Percentiles rank a stretch among this genome's conserved stretches.
These are phyloP conservation scores for Amblyopsis rosae DNA, from an alignment of 2,113 vertebrate species.

Conservation along the genomic window DNA sequence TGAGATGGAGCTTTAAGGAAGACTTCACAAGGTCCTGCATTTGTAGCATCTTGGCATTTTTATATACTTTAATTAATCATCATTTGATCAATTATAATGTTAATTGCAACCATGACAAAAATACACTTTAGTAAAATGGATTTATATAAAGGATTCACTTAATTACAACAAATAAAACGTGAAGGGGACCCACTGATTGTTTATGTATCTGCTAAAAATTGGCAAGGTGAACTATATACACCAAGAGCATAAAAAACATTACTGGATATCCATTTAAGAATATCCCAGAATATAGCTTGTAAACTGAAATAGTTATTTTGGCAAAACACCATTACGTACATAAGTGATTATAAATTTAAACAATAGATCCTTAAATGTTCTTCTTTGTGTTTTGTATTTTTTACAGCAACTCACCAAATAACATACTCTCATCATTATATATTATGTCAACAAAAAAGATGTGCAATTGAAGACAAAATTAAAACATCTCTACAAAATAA, in stretches of 20 bases:
- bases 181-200: slow-evolving; percentile 45
- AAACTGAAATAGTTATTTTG: slow-evolving; percentile 15
- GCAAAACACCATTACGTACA: slow-evolving; percentile 18
- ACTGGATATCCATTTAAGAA: slow-evolving; percentile 10
- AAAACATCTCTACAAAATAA: slow-evolving; percentile 71
- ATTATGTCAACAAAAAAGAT: slow-evolving; percentile 61
- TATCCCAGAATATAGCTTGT: slow-evolving; percentile 32
- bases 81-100: slow-evolving; percentile 75
- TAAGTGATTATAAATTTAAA: slow-evolving; percentile 23
- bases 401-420: slow-evolving; percentile 40
- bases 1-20: no score
- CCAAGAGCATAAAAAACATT: slow-evolving; percentile 3
- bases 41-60: slow-evolving; percentile 23
- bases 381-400: background rate
- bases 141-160: slow-evolving; percentile 66
- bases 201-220: slow-evolving; percentile 13
- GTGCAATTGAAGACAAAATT: slow-evolving; percentile 61
- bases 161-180: slow-evolving; percentile 51
- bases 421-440: slow-evolving; percentile 48
- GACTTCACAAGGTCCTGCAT: background rate
- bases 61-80: slow-evolving; percentile 72
- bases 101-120: slow-evolving; percentile 74
- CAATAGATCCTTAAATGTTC: slow-evolving; percentile 2
- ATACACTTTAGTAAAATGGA: slow-evolving; percentile 68
- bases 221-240: slow-evolving; percentile 12